Evolutionary conservation across 2,113 vertebrate species (phyloP).

Genomic region (Acinonyx jubatus): DNA sequence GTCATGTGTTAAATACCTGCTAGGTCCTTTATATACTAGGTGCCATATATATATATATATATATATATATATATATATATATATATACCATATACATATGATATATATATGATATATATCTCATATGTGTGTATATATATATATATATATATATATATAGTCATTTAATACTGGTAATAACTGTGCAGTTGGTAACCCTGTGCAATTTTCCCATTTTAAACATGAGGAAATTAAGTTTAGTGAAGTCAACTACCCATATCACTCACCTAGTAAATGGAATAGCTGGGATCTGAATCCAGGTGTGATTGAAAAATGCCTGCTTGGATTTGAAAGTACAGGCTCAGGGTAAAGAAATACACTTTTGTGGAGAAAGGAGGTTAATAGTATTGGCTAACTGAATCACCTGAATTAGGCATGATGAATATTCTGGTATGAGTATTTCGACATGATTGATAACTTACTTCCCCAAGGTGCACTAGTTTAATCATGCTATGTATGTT

Average conservation of each 20-base stretch:
- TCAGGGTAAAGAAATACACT: background rate
- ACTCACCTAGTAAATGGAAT: background rate
- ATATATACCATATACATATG: too few relatives aligned
- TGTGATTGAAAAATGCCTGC: background rate
- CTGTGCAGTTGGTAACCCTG: background rate
- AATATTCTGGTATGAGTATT: background rate
- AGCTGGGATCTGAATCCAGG: background rate
- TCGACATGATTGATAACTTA: background rate
- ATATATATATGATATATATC: background rate
- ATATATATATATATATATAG: too few relatives aligned
- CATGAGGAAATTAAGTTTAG: background rate
- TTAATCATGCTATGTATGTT: constrained; percentile 15
- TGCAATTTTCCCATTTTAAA: constrained; percentile 26
- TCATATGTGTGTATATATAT: too few relatives aligned
- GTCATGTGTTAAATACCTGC: background rate
- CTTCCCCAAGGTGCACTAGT: background rate
- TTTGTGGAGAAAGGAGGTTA: background rate
- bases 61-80: too few relatives aligned
- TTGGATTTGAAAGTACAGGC: constrained; percentile 13
- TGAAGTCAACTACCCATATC: background rate
- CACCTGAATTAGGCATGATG: background rate
- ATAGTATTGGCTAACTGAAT: background rate
- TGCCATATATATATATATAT: background rate
- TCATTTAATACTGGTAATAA: background rate
- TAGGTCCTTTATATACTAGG: background rate